Percentiles rank a stretch among this genome's conserved stretches.
phyloP scores from a whole-genome alignment of 2,888 invertebrate genomes.

The Macrosoma leucophasiata region DNA sequence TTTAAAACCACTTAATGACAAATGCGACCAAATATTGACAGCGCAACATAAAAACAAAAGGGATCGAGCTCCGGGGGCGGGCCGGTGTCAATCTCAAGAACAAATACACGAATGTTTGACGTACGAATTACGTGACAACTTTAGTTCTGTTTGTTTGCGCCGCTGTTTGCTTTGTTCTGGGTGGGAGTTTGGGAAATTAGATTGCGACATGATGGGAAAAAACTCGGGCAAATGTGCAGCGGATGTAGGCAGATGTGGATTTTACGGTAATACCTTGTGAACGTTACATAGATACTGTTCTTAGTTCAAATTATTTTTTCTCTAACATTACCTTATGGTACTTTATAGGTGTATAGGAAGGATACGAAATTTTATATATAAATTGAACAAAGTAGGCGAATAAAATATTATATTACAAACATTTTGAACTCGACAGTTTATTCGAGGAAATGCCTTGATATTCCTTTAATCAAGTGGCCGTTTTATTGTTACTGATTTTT shows the following conservation, averaged over 20 bases:
- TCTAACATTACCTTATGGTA: too few relatives aligned
- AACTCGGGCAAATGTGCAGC: slow-evolving; percentile 13
- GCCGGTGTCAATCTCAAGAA: slow-evolving; percentile 67
- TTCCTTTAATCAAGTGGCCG: too few relatives aligned
- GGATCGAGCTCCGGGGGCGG: slow-evolving; percentile 53
- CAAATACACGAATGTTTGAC: slow-evolving; percentile 64
- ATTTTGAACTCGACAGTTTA: too few relatives aligned
- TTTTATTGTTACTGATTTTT: too few relatives aligned
- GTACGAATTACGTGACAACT: slow-evolving; percentile 70
- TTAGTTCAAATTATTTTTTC: too few relatives aligned
- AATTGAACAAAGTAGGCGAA: too few relatives aligned
- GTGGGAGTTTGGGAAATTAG: slow-evolving; percentile 42
- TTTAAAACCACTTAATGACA: slow-evolving; percentile 60
- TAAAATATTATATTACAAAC: too few relatives aligned
- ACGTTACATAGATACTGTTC: too few relatives aligned
- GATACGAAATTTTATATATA: too few relatives aligned
- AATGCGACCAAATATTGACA: slow-evolving; percentile 70
- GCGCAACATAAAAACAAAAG: slow-evolving; percentile 65
- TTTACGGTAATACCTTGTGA: too few relatives aligned
- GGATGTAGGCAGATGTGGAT: slow-evolving; percentile 19
- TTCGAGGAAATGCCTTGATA: too few relatives aligned
- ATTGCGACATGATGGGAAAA: slow-evolving; percentile 35
- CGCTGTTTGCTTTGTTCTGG: slow-evolving; percentile 44
- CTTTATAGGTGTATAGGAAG: too few relatives aligned
- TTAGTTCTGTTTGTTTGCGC: slow-evolving; percentile 44